Evolutionary conservation across 2,888 invertebrate genomes (phyloP).

Genomic region (Ophion slaviceki): DNA sequence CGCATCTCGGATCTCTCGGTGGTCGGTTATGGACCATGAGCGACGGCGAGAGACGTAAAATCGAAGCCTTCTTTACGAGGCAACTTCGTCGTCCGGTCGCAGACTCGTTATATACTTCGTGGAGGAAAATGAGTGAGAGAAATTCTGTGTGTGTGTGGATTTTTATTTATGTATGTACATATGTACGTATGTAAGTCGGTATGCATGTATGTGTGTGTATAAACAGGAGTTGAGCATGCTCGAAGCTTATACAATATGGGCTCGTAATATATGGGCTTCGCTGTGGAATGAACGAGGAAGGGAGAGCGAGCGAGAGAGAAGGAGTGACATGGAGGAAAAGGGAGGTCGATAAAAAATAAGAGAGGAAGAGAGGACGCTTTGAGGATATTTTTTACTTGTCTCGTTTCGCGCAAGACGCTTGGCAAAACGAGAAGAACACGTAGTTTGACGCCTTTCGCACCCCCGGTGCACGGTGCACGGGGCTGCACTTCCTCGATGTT

Average conservation of each 20-base stretch:
- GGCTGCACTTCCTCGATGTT: not conserved
- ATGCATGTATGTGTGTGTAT: constrained; percentile 4
- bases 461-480: constrained; percentile 25
- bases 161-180: not conserved
- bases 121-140: constrained; percentile 2
- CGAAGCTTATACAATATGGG: constrained; percentile 10
- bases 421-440: constrained; percentile 22
- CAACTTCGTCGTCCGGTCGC: constrained; percentile 46
- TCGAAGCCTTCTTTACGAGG: constrained; percentile 65
- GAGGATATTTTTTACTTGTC: constrained; percentile 55
- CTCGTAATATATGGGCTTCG: constrained; percentile 48
- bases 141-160: constrained; percentile 3
- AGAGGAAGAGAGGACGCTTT: constrained; percentile 4
- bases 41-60: constrained; percentile 52
- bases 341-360: not conserved
- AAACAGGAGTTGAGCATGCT: constrained; percentile 17
- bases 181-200: not conserved
- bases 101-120: constrained; percentile 46
- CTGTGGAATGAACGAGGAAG: constrained; percentile 39
- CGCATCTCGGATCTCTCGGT: constrained; percentile 3
- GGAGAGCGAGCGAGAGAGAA: constrained; percentile 9
- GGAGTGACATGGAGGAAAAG: not conserved
- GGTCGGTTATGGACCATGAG: constrained; percentile 36
- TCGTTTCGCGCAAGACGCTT: constrained; percentile 16
- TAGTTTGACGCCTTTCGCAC: constrained; percentile 30